phyloP scores from a whole-genome alignment of 2,113 vertebrate genomes.

The Nycticebus coucang region DNA sequence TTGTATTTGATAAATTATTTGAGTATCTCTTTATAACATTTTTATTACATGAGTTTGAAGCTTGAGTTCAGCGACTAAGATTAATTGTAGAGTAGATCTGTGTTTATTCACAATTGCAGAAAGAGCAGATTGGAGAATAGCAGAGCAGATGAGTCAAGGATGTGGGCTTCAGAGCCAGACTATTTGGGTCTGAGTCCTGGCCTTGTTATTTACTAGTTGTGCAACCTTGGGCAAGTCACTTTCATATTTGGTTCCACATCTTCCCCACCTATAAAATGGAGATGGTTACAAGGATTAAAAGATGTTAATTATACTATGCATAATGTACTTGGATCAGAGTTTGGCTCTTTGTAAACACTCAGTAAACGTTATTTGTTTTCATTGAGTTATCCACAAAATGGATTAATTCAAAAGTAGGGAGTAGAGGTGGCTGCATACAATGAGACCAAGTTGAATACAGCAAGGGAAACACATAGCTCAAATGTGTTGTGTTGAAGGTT shows the following conservation, averaged over 20 bases:
- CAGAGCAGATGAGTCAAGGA: background rate
- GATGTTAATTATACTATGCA: background rate
- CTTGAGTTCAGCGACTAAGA: background rate
- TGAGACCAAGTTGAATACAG: background rate
- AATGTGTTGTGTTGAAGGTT: background rate
- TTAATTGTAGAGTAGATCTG: conserved; percentile 20
- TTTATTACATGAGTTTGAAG: conserved; percentile 1
- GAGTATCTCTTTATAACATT: background rate
- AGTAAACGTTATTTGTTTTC: background rate
- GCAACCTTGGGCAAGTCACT: conserved; percentile 26
- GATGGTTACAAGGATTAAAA: conserved; percentile 27
- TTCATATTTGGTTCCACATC: conserved; percentile 6
- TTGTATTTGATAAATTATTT: conserved; percentile 15
- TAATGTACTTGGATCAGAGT: background rate
- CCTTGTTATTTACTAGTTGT: conserved; percentile 26
- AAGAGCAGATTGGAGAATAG: background rate
- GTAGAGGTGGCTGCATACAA: background rate
- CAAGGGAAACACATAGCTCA: background rate
- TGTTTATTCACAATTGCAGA: conserved; percentile 23
- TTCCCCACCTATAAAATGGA: conserved; percentile 51
- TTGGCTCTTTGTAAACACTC: background rate
- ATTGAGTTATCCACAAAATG: background rate
- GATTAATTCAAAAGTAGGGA: background rate
- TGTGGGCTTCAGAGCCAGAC: background rate
- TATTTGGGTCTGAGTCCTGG: background rate